Base-by-base conservation (phyloP, 2,113 vertebrate genomes). In the Xiphophorus hellerii region DNA sequence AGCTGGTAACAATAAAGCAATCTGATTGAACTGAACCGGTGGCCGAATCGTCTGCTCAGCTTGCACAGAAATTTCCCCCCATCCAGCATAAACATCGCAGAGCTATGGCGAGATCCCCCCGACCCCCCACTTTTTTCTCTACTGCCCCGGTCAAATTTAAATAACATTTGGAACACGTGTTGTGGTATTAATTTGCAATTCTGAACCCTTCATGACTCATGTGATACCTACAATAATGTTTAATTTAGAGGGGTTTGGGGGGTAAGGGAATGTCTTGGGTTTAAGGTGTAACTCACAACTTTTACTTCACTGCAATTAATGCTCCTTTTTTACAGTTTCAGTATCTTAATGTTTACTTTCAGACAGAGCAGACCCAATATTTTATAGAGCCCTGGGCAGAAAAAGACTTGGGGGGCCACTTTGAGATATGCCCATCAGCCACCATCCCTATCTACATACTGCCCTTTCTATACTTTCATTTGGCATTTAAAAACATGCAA, bases 1-100 rank as follows among this genome's bases (percentile, higher is more conserved):
- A 94, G 94, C 92, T 95, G 94, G 92, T 92, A 92, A 93, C 91
- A 94, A 95, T 95, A 94, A 95, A 89, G 89, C 81, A 77, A 92
- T 83, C 90, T 87, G 89, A 86, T 87, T 92, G 90, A 93, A 91
- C 90, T 92, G 90, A 93, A 91, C 90, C 82, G 90, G 93, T 92
- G 92, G 92, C 92, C 89, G 89, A 91, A 92, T 89, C 86, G 92
- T 93, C 92, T 93, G 91, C 91, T 93, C 88, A 88, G 90, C 91
- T 92, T 91, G 92, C 92, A 90, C 83, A 88, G 87, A 93, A 92
- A 84, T 91, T 88, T 89, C 75, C 89, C 89, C 91, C 89, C 89
- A 89, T 94, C 92, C 92, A 93, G 92, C 90, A 94, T 92, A 94
- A 94, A 95, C 92, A 93, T 86, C 86, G 89, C 84, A 84, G 82